These are phyloP conservation scores for Apodemus agrarius DNA, from an alignment of 2,797 vertebrate species.

Conservation along the genomic window DNA sequence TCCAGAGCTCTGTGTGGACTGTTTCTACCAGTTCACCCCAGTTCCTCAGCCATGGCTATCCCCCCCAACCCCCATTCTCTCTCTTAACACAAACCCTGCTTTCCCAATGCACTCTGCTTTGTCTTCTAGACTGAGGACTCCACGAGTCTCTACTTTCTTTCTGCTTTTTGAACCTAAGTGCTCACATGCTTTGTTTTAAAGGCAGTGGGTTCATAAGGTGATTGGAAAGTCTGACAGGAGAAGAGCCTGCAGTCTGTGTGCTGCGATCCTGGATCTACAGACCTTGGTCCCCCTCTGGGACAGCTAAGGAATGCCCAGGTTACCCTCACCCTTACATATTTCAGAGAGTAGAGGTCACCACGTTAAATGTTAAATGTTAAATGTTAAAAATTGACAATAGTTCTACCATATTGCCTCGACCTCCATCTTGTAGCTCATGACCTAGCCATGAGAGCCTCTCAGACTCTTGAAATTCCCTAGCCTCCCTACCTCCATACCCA, in stretches of 20 bases:
- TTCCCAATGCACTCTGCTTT: not conserved
- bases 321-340: not conserved
- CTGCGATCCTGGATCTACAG: not conserved
- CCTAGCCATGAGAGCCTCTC: not conserved
- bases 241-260: not conserved
- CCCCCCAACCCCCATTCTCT: not conserved
- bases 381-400: not conserved
- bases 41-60: too few species aligned
- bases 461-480: too few species aligned
- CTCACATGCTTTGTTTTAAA: not conserved
- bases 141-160: not conserved
- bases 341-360: not conserved
- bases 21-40: not conserved
- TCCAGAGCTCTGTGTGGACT: not conserved
- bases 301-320: not conserved
- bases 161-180: slow-evolving; percentile 9
- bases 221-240: not conserved
- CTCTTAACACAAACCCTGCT: not conserved
- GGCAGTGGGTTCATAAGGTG: not conserved
- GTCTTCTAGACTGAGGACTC: not conserved
- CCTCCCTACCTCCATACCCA: too few species aligned
- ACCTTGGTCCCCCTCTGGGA: not conserved
- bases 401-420: not conserved
- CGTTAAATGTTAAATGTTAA: not conserved
- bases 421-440: not conserved